Evolutionary conservation across 2,113 vertebrate species (phyloP).

Genomic region (Pachycephala philippinensis): DNA sequence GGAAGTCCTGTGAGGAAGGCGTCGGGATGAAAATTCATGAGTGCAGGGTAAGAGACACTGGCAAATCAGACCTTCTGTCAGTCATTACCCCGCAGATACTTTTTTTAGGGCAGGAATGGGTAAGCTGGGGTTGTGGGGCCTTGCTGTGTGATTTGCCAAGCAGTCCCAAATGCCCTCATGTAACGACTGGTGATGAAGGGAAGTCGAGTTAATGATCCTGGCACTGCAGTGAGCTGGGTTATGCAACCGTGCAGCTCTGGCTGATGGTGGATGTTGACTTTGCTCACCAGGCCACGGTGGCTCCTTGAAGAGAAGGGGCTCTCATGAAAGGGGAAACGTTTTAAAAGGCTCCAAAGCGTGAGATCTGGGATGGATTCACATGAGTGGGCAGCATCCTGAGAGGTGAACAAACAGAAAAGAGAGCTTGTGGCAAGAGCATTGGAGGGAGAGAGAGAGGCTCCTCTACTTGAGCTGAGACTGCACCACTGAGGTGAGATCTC

Average conservation of each 20-base stretch:
- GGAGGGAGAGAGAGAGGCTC: neutral
- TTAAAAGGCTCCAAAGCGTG: neutral
- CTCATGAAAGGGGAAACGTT: neutral
- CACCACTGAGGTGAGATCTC: neutral
- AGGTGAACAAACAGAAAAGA: neutral
- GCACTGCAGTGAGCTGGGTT: neutral
- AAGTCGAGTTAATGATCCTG: neutral
- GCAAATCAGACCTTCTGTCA: neutral
- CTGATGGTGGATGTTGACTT: neutral
- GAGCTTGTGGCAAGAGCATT: neutral
- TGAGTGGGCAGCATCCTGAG: neutral
- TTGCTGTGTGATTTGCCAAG: neutral
- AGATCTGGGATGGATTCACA: neutral
- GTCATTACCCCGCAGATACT: neutral
- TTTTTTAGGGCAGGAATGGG: neutral
- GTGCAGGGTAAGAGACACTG: neutral
- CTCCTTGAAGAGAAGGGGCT: neutral
- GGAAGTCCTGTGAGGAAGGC: neutral
- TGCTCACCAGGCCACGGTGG: neutral
- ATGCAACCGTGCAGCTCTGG: neutral
- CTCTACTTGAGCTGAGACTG: neutral
- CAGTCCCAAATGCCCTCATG: neutral
- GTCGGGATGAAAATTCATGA: neutral
- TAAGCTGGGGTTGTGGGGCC: neutral
- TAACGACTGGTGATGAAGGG: neutral